Conservation (phyloP, 2,113 vertebrate species). For the Paradisaea rubra region DNA sequence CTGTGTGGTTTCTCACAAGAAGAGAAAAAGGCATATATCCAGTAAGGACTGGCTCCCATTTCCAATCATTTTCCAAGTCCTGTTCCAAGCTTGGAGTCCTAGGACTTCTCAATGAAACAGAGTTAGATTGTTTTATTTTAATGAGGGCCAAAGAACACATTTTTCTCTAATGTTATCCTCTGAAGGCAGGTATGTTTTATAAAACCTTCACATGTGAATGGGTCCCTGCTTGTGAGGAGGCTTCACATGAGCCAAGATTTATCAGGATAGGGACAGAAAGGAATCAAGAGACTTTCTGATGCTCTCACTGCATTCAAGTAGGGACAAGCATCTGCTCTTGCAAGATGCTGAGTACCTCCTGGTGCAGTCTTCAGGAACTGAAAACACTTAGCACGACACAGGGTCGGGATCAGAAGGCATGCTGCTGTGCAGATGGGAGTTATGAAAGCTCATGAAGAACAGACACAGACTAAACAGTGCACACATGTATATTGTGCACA, state of each 20-base stretch:
- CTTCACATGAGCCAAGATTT: not conserved
- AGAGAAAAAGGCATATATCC: constrained; percentile 33
- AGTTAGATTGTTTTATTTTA: constrained; percentile 27
- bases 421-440: constrained; percentile 30
- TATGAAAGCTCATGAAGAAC: not conserved
- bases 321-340: not conserved
- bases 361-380: constrained; percentile 30
- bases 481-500: not conserved
- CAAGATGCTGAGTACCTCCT: constrained; percentile 16
- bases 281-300: not conserved
- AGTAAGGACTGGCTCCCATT: constrained; percentile 26
- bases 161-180: constrained; percentile 20
- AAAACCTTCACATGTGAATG: not conserved
- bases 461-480: constrained; percentile 53
- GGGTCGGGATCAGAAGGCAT: not conserved
- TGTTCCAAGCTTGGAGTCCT: constrained; percentile 22
- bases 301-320: not conserved
- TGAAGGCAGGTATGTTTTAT: constrained; percentile 6
- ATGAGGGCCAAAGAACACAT: constrained; percentile 19
- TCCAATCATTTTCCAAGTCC: constrained; percentile 32
- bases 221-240: not conserved
- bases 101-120: constrained; percentile 46
- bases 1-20: constrained; percentile 41
- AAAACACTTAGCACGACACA: not conserved
- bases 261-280: not conserved